Evolutionary conservation across 2,797 vertebrate species (phyloP), one percentile per base, ranked within the genome.

Genomic region (Protonibea diacanthus): DNA sequence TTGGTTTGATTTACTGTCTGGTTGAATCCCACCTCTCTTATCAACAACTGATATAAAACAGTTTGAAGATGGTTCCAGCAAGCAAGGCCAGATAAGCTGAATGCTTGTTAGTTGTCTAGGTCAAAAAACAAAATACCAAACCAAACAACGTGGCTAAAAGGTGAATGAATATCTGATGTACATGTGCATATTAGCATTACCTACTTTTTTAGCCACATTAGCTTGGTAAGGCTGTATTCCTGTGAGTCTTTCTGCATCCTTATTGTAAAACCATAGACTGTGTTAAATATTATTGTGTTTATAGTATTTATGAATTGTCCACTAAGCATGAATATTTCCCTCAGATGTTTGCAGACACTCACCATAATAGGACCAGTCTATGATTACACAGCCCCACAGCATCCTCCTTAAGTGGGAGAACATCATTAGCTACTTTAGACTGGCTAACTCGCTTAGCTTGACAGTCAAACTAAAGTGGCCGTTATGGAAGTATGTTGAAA

Each of bases 401-500:
- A 51, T 75, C 53, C 49, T 68, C 72, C 74, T 75, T 27, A 82
- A 42, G 52, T 85, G 44, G 38, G 63, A 66, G 75, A 33, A 84
- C 20, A 45, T 23, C 33, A 78, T 72, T 74, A 33, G 29, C 42
- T 58, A 15, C 20, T 62, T 49, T 3, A 25, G 8, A 59, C n/a
- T 3, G 23, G 27, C 42, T 44, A 38, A 20, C 29, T 53, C 13
- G 15, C 21, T 7, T 40, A 57, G n/a, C 14, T 61, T 59, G 20
- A 47, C 7, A 40, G 60, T 66, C 25, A 75, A 58, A 65, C 9
- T 17, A 51, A 18, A 75, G 65, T 74, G 52, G 53, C 85, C 63
- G 71, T 80, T 64, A 77, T 48, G 27, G 29, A 72, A 79, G 27
- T 76, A 66, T 81, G 67, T 63, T 79, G 61, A 17, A 80, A 74